phyloP scores from a whole-genome alignment of 2,888 invertebrate genomes.

The Osedax frankpressi region DNA sequence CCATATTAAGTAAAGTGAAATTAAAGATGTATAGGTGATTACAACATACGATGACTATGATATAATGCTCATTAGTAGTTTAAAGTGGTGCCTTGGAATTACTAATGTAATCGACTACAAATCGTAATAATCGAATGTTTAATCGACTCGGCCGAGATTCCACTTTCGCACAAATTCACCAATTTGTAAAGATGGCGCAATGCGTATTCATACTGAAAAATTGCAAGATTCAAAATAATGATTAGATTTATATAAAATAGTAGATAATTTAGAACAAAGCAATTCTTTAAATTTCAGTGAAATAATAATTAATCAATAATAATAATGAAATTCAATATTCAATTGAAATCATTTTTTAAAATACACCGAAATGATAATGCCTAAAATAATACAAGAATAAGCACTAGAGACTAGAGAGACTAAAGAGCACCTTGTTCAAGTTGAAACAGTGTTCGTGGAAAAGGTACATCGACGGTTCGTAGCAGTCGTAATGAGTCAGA shows the following conservation, averaged over 20 bases:
- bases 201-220: conserved; percentile 44
- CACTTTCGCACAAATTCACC: conserved; percentile 48
- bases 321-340: background rate
- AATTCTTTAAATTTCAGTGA: too few relatives aligned
- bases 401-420: background rate
- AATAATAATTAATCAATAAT: too few relatives aligned
- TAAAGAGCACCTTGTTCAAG: conserved; percentile 39
- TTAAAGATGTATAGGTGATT: too few relatives aligned
- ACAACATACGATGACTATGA: too few relatives aligned
- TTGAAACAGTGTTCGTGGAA: conserved; percentile 45
- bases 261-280: too few relatives aligned
- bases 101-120: too few relatives aligned
- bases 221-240: background rate
- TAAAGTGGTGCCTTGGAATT: too few relatives aligned
- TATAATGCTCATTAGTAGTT: too few relatives aligned
- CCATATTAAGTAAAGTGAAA: too few relatives aligned
- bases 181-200: conserved; percentile 41
- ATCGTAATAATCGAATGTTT: too few relatives aligned
- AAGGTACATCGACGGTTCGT: conserved; percentile 39
- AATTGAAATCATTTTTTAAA: background rate
- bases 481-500: conserved; percentile 40
- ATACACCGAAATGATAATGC: background rate
- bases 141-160: too few relatives aligned
- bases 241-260: too few relatives aligned
- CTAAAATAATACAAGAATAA: background rate